phyloP scores from a whole-genome alignment of 2,888 invertebrate genomes.

The Aphodius sticticus region DNA sequence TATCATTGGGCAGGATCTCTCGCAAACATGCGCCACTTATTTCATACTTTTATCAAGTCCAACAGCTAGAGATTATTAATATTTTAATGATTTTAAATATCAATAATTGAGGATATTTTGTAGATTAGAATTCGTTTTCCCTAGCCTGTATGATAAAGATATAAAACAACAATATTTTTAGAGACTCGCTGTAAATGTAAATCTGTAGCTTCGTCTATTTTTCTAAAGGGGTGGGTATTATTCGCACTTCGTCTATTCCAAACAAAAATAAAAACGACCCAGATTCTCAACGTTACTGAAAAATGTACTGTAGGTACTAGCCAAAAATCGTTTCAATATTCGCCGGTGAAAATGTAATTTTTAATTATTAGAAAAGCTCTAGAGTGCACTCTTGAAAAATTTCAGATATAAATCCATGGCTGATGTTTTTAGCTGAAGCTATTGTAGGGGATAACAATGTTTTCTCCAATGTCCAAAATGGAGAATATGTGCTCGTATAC shows the following conservation, averaged over 20 bases:
- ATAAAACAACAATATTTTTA: not conserved
- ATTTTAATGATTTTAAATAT: no score
- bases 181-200: no score
- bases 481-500: slow-evolving; percentile 18
- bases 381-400: slow-evolving; percentile 10
- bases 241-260: not conserved
- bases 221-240: not conserved
- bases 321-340: not conserved
- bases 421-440: slow-evolving; percentile 27
- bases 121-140: not conserved
- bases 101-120: no score
- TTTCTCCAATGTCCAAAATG: slow-evolving; percentile 28
- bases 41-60: not conserved
- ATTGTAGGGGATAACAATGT: slow-evolving; percentile 15
- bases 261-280: not conserved
- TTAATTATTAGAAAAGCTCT: not conserved
- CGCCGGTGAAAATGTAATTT: not conserved
- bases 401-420: slow-evolving; percentile 38
- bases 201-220: not conserved
- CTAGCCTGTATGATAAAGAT: not conserved
- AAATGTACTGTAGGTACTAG: not conserved
- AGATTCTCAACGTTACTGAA: not conserved
- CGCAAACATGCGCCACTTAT: not conserved
- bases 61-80: not conserved
- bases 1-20: not conserved